Conservation (phyloP, 2,797 vertebrate genomes). For the Galago senegalensis region DNA sequence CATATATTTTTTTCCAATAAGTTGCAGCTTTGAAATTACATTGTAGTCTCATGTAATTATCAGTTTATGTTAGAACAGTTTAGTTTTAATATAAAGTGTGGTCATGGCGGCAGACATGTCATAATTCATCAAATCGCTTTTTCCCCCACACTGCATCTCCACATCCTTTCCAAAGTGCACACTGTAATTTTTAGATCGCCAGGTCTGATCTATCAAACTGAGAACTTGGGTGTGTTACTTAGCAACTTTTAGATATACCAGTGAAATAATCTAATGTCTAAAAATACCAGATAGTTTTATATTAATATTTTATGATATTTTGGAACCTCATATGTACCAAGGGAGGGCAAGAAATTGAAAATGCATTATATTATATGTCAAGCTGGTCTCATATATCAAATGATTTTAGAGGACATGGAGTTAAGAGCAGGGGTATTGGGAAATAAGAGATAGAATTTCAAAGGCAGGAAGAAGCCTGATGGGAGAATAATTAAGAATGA, state of each 20-base stretch:
- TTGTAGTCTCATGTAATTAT: conserved; percentile 71
- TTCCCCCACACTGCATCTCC: conserved; percentile 9
- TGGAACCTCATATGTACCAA: not conserved
- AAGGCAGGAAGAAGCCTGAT: conserved; percentile 54
- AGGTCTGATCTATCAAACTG: conserved; percentile 69
- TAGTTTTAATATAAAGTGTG: conserved; percentile 65
- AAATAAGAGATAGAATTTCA: conserved; percentile 69
- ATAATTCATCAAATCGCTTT: conserved; percentile 62
- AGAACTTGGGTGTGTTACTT: conserved; percentile 40
- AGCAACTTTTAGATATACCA: conserved; percentile 36
- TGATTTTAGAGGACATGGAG: conserved; percentile 20
- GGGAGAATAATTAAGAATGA: conserved; percentile 51
- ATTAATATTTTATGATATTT: conserved; percentile 52
- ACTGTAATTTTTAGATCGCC: conserved; percentile 77
- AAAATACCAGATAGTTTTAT: conserved; percentile 36
- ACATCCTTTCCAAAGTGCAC: conserved; percentile 59
- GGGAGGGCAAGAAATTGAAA: conserved; percentile 21
- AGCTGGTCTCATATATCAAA: conserved; percentile 43
- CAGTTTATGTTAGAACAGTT: conserved; percentile 55
- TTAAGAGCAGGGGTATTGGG: not conserved
- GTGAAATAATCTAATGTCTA: conserved; percentile 38
- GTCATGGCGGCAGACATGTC: conserved; percentile 64
- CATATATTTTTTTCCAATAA: conserved; percentile 37
- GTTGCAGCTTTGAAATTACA: conserved; percentile 66
- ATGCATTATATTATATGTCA: conserved; percentile 10